Conservation (phyloP, 2,888 invertebrate species). For the Latrodectus elegans region DNA sequence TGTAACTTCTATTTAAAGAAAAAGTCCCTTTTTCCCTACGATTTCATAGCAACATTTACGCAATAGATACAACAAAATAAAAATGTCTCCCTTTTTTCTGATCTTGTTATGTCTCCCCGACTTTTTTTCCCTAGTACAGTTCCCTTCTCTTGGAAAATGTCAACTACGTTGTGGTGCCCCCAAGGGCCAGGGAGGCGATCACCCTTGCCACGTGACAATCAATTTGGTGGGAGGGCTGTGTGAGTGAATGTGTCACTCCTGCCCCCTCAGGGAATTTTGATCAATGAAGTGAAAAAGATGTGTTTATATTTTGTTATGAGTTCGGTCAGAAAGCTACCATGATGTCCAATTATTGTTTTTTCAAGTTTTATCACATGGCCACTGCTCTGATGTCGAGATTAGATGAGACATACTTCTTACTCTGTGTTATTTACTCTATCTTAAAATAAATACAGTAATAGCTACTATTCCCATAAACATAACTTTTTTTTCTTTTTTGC, state of each 20-base stretch:
- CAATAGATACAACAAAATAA: slow-evolving; percentile 16
- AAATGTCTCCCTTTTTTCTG: slow-evolving; percentile 14
- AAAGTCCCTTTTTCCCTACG: not conserved
- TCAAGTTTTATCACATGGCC: too few species aligned
- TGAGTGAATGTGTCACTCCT: slow-evolving; percentile 14
- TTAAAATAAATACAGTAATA: too few species aligned
- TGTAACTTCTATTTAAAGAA: not conserved
- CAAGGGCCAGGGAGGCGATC: slow-evolving; percentile 13
- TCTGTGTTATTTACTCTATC: too few species aligned
- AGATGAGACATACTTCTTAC: too few species aligned
- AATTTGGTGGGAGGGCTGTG: slow-evolving; percentile 16
- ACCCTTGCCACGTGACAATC: slow-evolving; percentile 41
- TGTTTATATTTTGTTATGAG: not conserved
- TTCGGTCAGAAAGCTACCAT: too few species aligned
- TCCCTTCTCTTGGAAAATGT: slow-evolving; percentile 26
- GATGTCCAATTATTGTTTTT: too few species aligned
- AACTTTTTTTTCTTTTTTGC: too few species aligned
- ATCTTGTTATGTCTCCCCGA: slow-evolving; percentile 38
- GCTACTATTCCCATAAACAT: too few species aligned
- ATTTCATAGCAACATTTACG: not conserved
- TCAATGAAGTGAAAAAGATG: slow-evolving; percentile 11
- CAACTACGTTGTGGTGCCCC: slow-evolving; percentile 46
- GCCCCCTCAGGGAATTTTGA: slow-evolving; percentile 12
- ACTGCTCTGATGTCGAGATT: too few species aligned
- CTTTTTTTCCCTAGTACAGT: not conserved